Evolutionary conservation across 2,888 invertebrate genomes (phyloP).

Genomic region (Epistrophe grossulariae): DNA sequence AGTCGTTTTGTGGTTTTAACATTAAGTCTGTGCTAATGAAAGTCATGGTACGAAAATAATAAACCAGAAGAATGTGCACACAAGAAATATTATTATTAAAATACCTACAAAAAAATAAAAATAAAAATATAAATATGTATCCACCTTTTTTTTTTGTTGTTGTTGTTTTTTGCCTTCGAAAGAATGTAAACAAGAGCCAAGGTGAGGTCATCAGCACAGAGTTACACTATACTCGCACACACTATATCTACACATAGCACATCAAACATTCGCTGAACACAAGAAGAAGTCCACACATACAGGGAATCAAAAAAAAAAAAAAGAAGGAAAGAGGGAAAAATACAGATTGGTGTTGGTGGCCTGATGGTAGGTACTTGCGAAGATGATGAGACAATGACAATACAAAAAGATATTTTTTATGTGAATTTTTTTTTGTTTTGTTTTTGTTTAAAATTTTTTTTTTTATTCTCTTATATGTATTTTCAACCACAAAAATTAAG

Average conservation of each 20-base stretch:
- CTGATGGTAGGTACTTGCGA: background rate
- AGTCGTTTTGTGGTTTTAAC: conserved; percentile 39
- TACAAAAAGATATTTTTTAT: conserved; percentile 1
- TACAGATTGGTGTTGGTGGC: background rate
- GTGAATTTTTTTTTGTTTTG: background rate
- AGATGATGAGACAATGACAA: conserved; percentile 29
- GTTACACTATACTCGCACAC: conserved; percentile 21
- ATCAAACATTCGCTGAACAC: conserved; percentile 12
- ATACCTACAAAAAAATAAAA: background rate
- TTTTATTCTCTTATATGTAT: background rate
- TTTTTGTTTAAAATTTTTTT: background rate
- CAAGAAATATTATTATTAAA: conserved; percentile 27
- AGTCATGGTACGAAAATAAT: conserved; percentile 39
- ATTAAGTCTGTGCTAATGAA: conserved; percentile 48
- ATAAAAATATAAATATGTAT: background rate
- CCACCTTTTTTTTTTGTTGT: conserved; percentile 41
- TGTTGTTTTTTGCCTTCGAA: conserved; percentile 29
- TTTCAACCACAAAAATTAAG: conserved; percentile 8
- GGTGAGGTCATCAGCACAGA: conserved; percentile 74
- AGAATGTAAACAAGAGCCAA: conserved; percentile 71
- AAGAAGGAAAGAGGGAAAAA: conserved; percentile 24
- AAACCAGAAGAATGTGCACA: conserved; percentile 49
- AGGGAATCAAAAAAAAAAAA: background rate
- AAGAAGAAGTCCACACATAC: conserved; percentile 23
- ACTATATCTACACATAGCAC: background rate